phyloP scores from a whole-genome alignment of 2,888 invertebrate species.

The Leptopilina drosophilae region DNA sequence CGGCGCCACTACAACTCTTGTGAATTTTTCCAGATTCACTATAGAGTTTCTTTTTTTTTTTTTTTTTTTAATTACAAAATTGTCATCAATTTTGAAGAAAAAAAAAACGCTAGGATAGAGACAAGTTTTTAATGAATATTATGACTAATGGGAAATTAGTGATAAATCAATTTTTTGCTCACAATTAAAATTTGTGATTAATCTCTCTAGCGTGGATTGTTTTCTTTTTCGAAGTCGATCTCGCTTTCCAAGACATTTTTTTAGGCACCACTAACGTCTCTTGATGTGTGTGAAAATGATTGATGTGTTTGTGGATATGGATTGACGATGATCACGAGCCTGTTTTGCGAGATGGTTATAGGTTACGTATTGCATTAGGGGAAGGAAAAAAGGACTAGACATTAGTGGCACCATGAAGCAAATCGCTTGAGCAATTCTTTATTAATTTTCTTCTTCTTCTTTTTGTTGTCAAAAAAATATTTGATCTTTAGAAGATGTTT shows the following conservation, averaged over 20 bases:
- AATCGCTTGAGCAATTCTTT: background rate
- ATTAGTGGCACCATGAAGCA: conserved; percentile 1
- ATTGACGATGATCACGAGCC: background rate
- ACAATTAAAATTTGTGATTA: too few relatives aligned
- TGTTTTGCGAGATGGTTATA: background rate
- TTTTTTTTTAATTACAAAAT: background rate
- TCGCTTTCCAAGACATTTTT: too few relatives aligned
- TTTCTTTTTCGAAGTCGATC: too few relatives aligned
- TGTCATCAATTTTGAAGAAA: too few relatives aligned
- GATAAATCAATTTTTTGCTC: background rate
- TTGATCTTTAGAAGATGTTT: background rate
- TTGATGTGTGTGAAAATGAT: background rate
- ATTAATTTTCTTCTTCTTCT: too few relatives aligned
- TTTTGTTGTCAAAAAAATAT: too few relatives aligned
- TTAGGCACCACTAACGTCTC: too few relatives aligned
- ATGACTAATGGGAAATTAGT: too few relatives aligned
- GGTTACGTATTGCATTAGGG: background rate
- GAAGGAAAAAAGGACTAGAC: background rate
- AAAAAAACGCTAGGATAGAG: background rate
- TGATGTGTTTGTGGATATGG: background rate
- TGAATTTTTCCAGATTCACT: background rate
- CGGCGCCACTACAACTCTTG: conserved; percentile 55
- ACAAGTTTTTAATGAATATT: too few relatives aligned
- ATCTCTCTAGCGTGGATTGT: too few relatives aligned
- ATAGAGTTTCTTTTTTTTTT: background rate